Evolutionary conservation across 2,888 invertebrate genomes (phyloP), one percentile per base, ranked within the genome.

Genomic region (Eilema caniola): DNA sequence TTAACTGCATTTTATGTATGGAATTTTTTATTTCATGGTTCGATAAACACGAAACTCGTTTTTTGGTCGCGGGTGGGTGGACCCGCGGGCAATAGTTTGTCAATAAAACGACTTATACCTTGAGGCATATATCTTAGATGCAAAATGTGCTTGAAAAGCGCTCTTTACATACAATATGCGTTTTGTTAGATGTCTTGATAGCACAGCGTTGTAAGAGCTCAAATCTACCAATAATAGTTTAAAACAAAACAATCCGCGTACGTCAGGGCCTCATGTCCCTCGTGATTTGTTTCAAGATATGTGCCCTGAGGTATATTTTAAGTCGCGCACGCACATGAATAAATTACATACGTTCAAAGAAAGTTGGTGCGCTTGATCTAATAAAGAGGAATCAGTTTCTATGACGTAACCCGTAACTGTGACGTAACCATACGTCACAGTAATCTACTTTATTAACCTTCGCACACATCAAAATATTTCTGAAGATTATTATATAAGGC

Each of bases 391-490:
- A 53, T 53, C 53, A 31, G 59, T 7, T 12, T 67, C 24, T 57
- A 59, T 70, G 66, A 62, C 66, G 66, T 70, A 70, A 70, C 47
- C 37, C 57, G 41, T n/a, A n/a, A n/a, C n/a, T n/a, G n/a, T 70
- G 66, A 62, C 66, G 66, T 70, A 70, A 70, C 47, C 33, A 28
- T 37, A 28, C 28, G 66, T 23, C 66, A 56, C 31, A 57, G 24
- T 65, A 62, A 25, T 59, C 62, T 23, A 62, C 62, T 66, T 69
- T 57, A 31, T 66, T 62, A 57, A 57, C 56, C 70, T 66, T 70
- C 53, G 57, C 67, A 53, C 11, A 28, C 28, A 14, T 37, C 8
- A 41, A 33, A 11, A 16, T 57, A 23, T n/a, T 37, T 53, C 16
- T 37, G 23, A 61, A 47, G 60, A 28, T 67, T 8, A 3, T 67